A percentile compares a stretch with the other conserved stretches of the same genome.
These are phyloP conservation scores for Leptopilina syphax DNA, from an alignment of 2,888 invertebrate species.

Conservation along the genomic window DNA sequence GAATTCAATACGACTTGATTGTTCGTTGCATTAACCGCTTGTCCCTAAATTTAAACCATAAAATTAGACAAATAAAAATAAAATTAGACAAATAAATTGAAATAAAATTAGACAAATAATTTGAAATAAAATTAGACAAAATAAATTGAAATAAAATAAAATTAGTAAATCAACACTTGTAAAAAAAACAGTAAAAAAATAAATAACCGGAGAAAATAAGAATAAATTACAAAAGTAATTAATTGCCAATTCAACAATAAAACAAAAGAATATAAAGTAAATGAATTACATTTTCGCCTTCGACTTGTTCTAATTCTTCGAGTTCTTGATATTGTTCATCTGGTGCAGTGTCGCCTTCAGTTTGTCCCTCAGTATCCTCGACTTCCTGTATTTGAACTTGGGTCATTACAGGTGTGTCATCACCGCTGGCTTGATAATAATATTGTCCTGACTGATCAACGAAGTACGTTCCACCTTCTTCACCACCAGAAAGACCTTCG, in stretches of 20 bases:
- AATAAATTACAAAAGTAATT: background rate
- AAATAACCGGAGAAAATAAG: no score
- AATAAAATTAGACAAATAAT: no score
- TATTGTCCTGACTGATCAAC: conserved; percentile 90
- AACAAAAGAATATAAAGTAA: conserved; percentile 11
- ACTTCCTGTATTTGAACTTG: conserved; percentile 79
- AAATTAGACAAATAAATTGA: no score
- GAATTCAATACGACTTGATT: conserved; percentile 79
- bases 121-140: no score
- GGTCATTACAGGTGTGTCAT: conserved; percentile 82
- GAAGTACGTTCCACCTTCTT: conserved; percentile 86
- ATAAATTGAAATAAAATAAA: no score
- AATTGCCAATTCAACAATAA: background rate
- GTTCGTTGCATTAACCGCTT: conserved; percentile 62
- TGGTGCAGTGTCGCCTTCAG: conserved; percentile 70
- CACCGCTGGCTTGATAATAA: conserved; percentile 86
- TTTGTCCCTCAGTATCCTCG: conserved; percentile 69
- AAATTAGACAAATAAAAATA: background rate
- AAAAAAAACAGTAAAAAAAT: no score
- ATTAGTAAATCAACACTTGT: no score
- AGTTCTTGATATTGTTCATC: conserved; percentile 76
- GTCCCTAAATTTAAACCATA: conserved; percentile 60
- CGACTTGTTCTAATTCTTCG: conserved; percentile 78
- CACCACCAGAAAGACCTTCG: conserved; percentile 76
- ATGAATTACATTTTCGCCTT: conserved; percentile 77